Conservation (phyloP, 2,113 vertebrate genomes). For the Oreochromis niloticus region DNA sequence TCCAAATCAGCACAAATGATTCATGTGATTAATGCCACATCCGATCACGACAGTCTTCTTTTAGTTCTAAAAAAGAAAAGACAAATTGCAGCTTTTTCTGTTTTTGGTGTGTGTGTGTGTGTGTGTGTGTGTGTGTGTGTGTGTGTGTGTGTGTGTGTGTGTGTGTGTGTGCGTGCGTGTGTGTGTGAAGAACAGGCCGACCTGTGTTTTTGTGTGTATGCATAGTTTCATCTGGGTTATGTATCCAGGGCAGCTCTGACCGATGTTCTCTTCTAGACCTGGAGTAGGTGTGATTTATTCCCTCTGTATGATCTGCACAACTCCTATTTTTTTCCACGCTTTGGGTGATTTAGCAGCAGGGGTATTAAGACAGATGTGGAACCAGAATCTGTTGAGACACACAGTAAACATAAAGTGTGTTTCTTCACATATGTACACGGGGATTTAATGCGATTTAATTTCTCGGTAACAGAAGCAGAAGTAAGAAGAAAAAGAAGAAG, state of each 20-base stretch:
- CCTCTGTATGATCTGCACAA: constrained; percentile 8
- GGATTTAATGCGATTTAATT: not conserved
- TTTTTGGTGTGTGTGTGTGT: not conserved
- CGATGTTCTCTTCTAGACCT: constrained; percentile 46
- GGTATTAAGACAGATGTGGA: constrained; percentile 2
- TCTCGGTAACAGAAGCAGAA: not conserved
- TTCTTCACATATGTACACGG: not conserved
- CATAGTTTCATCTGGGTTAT: constrained; percentile 49
- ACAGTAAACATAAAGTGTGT: not conserved
- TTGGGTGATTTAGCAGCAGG: constrained; percentile 7
- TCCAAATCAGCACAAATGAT: constrained; percentile 23
- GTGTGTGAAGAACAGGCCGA: not conserved
- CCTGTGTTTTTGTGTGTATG: not conserved
- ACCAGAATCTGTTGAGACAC: not conserved
- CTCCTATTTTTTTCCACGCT: not conserved
- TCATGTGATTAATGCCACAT: constrained; percentile 36
- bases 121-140: not conserved
- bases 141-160: not conserved
- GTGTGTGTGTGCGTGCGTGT: not conserved
- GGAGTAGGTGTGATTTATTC: constrained; percentile 39
- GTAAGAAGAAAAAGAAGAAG: not conserved
- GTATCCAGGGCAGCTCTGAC: constrained; percentile 54
- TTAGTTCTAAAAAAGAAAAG: constrained; percentile 6
- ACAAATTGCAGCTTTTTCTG: constrained; percentile 19
- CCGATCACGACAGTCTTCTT: constrained; percentile 13